Evolutionary conservation across 2,113 vertebrate genomes (phyloP).

Genomic region (Microtus montanus): DNA sequence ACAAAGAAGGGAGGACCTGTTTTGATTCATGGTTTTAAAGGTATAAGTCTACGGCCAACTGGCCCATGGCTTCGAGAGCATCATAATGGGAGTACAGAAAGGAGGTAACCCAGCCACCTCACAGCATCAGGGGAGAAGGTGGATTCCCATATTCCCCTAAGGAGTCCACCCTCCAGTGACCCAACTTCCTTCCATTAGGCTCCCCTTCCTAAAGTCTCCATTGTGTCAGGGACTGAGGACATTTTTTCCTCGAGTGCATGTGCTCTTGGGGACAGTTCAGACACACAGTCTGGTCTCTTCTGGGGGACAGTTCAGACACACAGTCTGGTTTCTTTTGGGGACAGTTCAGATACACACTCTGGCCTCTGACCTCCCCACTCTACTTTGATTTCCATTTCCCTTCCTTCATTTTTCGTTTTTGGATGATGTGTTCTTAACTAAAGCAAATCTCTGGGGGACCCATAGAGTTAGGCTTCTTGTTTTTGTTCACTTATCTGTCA

Average conservation of each 20-base stretch:
- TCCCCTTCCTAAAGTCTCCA: background rate
- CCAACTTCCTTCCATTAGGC: background rate
- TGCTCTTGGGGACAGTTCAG: background rate
- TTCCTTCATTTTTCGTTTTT: background rate
- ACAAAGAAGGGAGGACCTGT: background rate
- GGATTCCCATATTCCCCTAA: too few relatives aligned
- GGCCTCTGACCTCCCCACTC: accelerated
- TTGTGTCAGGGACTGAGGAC: background rate
- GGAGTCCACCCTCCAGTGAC: background rate
- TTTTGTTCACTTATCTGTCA: background rate
- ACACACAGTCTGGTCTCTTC: background rate
- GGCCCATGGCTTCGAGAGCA: background rate
- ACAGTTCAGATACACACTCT: background rate
- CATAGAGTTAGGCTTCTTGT: background rate
- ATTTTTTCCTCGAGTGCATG: too few relatives aligned
- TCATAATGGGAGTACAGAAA: background rate
- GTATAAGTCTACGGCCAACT: background rate
- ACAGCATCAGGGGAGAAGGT: background rate
- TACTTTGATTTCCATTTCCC: background rate
- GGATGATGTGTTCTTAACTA: background rate
- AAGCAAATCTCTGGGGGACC: background rate
- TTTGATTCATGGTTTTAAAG: background rate
- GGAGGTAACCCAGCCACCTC: background rate
- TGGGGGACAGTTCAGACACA: background rate
- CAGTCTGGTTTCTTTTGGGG: background rate